Conservation (phyloP, 2,113 vertebrate genomes). For the Cercopithecus mona region DNA sequence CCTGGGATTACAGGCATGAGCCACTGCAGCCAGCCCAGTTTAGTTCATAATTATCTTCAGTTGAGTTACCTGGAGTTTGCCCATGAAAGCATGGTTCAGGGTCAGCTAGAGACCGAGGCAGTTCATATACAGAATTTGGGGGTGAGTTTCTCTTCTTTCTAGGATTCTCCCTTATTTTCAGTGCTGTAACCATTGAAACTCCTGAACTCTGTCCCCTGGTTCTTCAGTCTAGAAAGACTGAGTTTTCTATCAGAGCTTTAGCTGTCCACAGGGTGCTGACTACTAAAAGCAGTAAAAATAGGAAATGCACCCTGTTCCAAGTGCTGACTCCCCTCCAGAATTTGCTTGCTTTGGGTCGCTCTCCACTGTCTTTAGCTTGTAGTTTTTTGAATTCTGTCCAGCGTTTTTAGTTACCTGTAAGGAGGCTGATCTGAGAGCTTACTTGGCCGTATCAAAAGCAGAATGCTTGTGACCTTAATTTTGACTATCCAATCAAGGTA, state of each 20-base stretch:
- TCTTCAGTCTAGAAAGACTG: background rate
- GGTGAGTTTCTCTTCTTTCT: background rate
- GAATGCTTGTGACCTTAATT: background rate
- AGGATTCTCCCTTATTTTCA: background rate
- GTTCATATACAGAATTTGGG: background rate
- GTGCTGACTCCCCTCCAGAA: background rate
- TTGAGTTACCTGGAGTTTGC: background rate
- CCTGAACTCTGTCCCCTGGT: background rate
- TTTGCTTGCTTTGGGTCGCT: background rate
- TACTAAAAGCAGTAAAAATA: constrained; percentile 5
- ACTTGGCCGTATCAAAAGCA: background rate
- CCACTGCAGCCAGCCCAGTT: background rate
- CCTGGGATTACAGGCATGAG: too few species aligned
- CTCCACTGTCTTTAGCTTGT: background rate
- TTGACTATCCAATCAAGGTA: background rate
- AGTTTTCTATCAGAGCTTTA: background rate
- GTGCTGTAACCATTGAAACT: too few species aligned
- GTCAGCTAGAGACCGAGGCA: background rate
- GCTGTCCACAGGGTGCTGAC: background rate
- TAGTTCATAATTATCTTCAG: background rate
- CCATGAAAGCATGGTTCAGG: background rate
- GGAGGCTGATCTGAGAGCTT: background rate
- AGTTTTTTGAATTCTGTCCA: background rate
- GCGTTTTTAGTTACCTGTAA: background rate
- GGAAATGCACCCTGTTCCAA: background rate